phyloP scores from a whole-genome alignment of 1,140 invertebrate species.

The Cepaea nemoralis region DNA sequence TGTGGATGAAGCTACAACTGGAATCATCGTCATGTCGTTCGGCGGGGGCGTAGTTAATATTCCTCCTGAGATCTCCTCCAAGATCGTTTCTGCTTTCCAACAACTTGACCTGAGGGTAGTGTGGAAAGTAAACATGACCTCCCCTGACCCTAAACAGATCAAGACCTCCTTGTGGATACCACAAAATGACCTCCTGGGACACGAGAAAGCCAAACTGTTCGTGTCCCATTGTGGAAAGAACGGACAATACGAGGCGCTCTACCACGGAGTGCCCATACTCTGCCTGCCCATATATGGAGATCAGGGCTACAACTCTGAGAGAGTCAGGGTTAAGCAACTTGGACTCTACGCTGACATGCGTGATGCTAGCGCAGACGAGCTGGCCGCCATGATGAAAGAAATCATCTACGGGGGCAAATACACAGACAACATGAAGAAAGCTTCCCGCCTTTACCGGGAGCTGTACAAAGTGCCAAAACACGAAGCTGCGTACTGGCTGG shows the following conservation, averaged over 20 bases:
- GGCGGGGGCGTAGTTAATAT: too few species aligned
- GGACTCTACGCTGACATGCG: slow-evolving; percentile 34
- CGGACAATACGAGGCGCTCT: slow-evolving; percentile 54
- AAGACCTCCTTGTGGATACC: too few species aligned
- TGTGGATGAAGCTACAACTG: slow-evolving; percentile 14
- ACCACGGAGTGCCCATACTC: slow-evolving; percentile 69
- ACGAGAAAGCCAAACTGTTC: slow-evolving; percentile 47
- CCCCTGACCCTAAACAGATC: too few species aligned
- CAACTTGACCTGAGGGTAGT: too few species aligned
- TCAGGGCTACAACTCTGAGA: slow-evolving; percentile 45
- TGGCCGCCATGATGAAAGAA: slow-evolving; percentile 30
- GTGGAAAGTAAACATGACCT: too few species aligned
- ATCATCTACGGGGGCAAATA: slow-evolving; percentile 34
- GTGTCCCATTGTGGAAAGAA: slow-evolving; percentile 61
- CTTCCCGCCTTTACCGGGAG: slow-evolving; percentile 25
- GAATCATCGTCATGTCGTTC: too few species aligned
- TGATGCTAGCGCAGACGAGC: slow-evolving; percentile 26
- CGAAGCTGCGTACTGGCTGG: slow-evolving; percentile 18
- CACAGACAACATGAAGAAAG: slow-evolving; percentile 26
- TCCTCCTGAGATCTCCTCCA: too few species aligned
- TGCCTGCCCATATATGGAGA: slow-evolving; percentile 77
- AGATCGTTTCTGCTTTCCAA: too few species aligned
- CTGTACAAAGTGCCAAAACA: slow-evolving; percentile 22
- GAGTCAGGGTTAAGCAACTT: slow-evolving; percentile 39
- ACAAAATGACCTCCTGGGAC: slow-evolving; percentile 45